Base-by-base conservation (phyloP, 2,113 vertebrate species). In the Cavia aperea region DNA sequence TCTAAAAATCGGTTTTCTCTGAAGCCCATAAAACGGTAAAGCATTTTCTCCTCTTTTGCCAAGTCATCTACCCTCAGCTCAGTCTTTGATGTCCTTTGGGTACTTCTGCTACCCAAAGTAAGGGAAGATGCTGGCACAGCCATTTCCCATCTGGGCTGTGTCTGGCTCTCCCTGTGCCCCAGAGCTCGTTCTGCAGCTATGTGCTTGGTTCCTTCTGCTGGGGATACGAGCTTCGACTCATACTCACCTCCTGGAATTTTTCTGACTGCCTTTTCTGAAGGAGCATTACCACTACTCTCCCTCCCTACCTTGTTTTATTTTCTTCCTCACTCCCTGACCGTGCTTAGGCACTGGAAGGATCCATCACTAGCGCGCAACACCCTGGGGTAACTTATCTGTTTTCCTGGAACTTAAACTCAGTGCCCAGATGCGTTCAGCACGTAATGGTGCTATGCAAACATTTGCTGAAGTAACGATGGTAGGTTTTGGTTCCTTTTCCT, bases 381-480 rank as follows among this genome's bases (percentile, higher is more conserved):
- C 75, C 11, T 0, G 43, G 49, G 56, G 43, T 11, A 33, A 12
- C 43, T 18, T 1, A 0, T 12, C n/a, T 0, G 0, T 78, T n/a
- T 75, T 24, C 13, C 39, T 43, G 19, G 12, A 26, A 54, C 4
- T 24, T 4, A 16, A 26, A 33, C 33, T 16, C 43, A 31, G 26
- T 19, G 18, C 46, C 9, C 9, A 62, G 89, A 72, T 31, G 23
- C 36, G 2, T 33, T 63, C 1, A 46, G 46, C 5, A 2, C 51
- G 8, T 4, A 23, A 84, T 4, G 4, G 6, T 0, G 16, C 39
- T 86, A 56, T 51, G 54, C 39, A 84, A 62, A 36, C 51, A 31
- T 83, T 89, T 54, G 49, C 84, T 9, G 16, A 43, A 36, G 19
- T 36, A 70, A 18, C 4, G 3, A 26, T 10, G 15, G 19, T 56